Conservation (phyloP, 2,888 invertebrate genomes). For the Plutella xylostella region DNA sequence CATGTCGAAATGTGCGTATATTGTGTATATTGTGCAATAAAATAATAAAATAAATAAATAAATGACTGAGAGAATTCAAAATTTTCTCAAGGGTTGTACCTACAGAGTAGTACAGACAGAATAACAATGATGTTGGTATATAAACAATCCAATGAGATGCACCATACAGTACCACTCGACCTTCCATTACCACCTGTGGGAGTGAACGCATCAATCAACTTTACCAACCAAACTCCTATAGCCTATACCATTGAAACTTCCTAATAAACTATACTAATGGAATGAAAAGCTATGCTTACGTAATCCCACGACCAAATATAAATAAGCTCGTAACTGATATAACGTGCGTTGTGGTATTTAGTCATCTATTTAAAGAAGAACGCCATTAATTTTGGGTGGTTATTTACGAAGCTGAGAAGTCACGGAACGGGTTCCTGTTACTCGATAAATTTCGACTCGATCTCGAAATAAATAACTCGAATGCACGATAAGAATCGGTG, state of each 20-base stretch:
- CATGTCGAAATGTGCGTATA: too few relatives aligned
- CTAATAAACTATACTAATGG: constrained; percentile 27
- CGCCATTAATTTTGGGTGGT: constrained; percentile 60
- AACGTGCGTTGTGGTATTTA: constrained; percentile 59
- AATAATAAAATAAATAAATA: too few relatives aligned
- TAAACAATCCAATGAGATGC: too few relatives aligned
- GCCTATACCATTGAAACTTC: constrained; percentile 4
- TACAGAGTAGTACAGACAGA: too few relatives aligned
- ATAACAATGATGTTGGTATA: too few relatives aligned
- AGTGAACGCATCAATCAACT: too few relatives aligned
- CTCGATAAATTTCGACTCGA: constrained; percentile 55
- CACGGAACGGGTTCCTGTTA: constrained; percentile 63
- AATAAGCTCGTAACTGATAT: constrained; percentile 49
- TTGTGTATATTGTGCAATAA: too few relatives aligned
- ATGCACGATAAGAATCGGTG: constrained; percentile 66
- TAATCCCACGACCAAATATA: constrained; percentile 42
- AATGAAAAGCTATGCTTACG: constrained; percentile 53
- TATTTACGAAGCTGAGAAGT: constrained; percentile 64
- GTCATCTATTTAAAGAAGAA: constrained; percentile 65
- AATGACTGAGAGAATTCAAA: too few relatives aligned
- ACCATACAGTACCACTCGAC: too few relatives aligned
- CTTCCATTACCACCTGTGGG: too few relatives aligned
- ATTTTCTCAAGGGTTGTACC: too few relatives aligned
- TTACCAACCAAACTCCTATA: too few relatives aligned
- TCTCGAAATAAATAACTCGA: constrained; percentile 59